Conservation (phyloP, 1,140 invertebrate species). For the Drosophila oshimai region DNA sequence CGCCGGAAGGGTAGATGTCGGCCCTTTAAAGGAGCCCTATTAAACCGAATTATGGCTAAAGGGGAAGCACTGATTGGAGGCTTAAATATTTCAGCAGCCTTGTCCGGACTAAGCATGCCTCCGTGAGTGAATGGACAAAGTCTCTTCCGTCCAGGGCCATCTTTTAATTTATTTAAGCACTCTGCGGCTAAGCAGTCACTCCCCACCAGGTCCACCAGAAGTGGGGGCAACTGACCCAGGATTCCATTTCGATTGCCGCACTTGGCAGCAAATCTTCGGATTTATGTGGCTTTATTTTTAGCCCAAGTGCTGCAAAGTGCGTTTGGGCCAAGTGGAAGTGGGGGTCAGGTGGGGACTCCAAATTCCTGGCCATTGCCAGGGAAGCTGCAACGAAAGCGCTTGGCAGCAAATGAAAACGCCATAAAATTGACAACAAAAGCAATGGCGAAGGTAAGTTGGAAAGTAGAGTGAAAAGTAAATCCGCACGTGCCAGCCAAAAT, state of each 20-base stretch:
- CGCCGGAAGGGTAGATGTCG: neutral
- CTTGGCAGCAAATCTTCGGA: constrained; percentile 63
- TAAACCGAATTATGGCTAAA: neutral
- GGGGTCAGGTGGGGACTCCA: constrained; percentile 2
- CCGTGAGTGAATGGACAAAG: constrained; percentile 32
- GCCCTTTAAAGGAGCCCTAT: neutral
- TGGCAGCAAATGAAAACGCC: constrained; percentile 33
- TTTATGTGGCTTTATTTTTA: constrained; percentile 65
- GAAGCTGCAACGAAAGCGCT: constrained; percentile 28
- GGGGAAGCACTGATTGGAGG: neutral
- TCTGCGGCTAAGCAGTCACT: constrained; percentile 55
- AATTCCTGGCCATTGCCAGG: constrained; percentile 28
- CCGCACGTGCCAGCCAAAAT: constrained; percentile 41
- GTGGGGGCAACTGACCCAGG: constrained; percentile 17
- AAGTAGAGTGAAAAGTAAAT: constrained; percentile 45
- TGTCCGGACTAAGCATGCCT: constrained; percentile 50
- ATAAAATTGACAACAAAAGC: constrained; percentile 50
- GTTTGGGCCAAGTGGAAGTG: constrained; percentile 9
- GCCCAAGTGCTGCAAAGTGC: constrained; percentile 41
- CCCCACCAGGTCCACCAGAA: neutral
- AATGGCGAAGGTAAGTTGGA: constrained; percentile 39
- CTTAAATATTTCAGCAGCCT: constrained; percentile 64
- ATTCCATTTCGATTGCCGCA: constrained; percentile 57
- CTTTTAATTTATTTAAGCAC: constrained; percentile 61
- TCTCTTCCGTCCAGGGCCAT: constrained; percentile 6